A percentile compares a stretch with the other conserved stretches of the same genome.
Evolutionary conservation across 2,797 vertebrate genomes (phyloP).

Genomic region (Coluber constrictor): DNA sequence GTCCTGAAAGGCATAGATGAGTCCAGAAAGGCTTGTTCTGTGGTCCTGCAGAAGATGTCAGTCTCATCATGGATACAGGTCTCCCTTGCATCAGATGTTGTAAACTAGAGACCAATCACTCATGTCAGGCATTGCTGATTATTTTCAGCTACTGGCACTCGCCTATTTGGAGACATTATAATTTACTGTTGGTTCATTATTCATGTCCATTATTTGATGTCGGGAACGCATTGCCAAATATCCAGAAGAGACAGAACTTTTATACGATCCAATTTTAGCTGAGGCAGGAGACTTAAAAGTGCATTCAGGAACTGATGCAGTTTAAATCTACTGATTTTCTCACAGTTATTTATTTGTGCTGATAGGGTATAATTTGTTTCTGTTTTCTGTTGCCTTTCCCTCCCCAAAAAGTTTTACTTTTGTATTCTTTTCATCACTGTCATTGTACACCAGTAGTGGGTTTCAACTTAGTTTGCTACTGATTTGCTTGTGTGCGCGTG

Average conservation of each 20-base stretch:
- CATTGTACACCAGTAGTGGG: background rate
- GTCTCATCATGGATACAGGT: background rate
- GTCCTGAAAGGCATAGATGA: background rate
- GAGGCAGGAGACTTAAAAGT: background rate
- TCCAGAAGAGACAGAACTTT: background rate
- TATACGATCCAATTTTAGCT: background rate
- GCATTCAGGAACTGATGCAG: background rate
- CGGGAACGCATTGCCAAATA: background rate
- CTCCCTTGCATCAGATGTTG: background rate
- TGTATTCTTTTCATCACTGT: background rate
- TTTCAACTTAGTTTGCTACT: too few relatives aligned
- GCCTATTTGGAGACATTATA: background rate
- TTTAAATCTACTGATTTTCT: background rate
- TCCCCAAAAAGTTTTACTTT: background rate
- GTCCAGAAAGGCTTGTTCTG: background rate
- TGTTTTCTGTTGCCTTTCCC: background rate
- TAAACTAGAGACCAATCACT: background rate
- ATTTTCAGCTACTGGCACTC: background rate
- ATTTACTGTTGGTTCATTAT: background rate
- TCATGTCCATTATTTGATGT: background rate
- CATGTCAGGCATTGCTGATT: background rate
- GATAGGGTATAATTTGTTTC: background rate
- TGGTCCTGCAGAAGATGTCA: background rate
- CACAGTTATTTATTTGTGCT: background rate
- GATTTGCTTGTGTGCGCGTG: too few relatives aligned